Percentiles rank a stretch among this genome's conserved stretches.
phyloP scores from a whole-genome alignment of 2,888 invertebrate genomes.

The Sesia apiformis region DNA sequence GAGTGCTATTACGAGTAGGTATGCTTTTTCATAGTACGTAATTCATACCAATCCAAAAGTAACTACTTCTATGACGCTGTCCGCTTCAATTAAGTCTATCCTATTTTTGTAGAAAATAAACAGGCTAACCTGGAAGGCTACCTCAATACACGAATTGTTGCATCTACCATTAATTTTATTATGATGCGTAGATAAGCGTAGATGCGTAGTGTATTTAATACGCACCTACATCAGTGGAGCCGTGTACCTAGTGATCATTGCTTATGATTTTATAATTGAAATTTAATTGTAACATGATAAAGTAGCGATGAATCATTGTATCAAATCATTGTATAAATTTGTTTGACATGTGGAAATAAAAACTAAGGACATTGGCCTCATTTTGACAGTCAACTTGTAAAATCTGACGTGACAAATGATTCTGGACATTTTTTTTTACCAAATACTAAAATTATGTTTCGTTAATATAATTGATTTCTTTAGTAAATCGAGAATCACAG shows the following conservation, averaged over 20 bases:
- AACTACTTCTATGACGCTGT: too few species aligned
- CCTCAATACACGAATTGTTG: background rate
- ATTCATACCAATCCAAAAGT: too few species aligned
- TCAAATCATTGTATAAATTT: constrained; percentile 20
- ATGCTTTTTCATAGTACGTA: too few species aligned
- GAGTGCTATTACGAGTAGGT: too few species aligned
- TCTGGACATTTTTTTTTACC: background rate
- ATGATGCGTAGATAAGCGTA: background rate
- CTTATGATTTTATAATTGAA: constrained; percentile 1
- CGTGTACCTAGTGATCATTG: background rate
- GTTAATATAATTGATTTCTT: too few species aligned
- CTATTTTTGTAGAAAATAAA: too few species aligned
- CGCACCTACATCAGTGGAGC: background rate
- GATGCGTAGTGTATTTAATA: background rate
- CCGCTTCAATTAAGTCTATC: too few species aligned
- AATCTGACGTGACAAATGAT: constrained; percentile 5
- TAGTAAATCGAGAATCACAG: too few species aligned
- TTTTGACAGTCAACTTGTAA: constrained; percentile 5
- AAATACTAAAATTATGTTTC: too few species aligned
- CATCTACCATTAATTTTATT: background rate
- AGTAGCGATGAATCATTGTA: constrained; percentile 14
- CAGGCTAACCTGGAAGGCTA: background rate
- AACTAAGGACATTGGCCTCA: constrained; percentile 6
- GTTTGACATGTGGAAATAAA: constrained; percentile 6
- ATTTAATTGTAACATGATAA: constrained; percentile 1